Evolutionary conservation across 2,888 invertebrate species (phyloP), one percentile per base, ranked within the genome.

Genomic region (Tipula unca): DNA sequence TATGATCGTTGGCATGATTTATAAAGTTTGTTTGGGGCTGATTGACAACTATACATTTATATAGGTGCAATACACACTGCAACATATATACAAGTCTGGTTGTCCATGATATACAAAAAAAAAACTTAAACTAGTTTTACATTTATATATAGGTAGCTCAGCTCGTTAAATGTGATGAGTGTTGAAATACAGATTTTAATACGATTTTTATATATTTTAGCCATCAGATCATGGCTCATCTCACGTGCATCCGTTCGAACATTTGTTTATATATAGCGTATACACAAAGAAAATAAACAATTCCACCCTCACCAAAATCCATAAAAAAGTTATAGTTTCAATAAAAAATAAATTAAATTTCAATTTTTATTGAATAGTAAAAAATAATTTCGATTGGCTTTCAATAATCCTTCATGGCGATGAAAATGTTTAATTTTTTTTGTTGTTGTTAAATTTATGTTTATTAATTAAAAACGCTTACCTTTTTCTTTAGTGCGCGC

Each of bases 341-440:
- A 69, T 69, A 69, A 69, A 69, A 69, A 69, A 69, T 69, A 69
- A 69, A 69, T 69, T 69, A 69, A 69, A 69, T 25, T 69, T 2
- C 69, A 69, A 69, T 69, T 69, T 48, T 48, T 48, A 48, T 48
- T 48, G 48, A 17, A 48, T 48, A 17, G 5, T 17, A 17, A 48
- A 48, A n/a, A 17, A 48, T 17, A 25, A 69, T 69, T 69, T 69
- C 69, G 69, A 69, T 69, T 69, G 69, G 69, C 69, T 69, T 69
- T 69, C 69, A 69, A 69, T 69, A 69, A 69, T 69, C 69, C 69
- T 69, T 69, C 69, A 69, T 69, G 69, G 48, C 48, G 48, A 48
- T 48, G 48, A 48, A 48, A 48, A 48, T n/a, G 48, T 48, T 48
- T 48, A 48, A 4, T 48, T 48, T 48, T 48, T n/a, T n/a, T n/a